Conservation (phyloP, 2,888 invertebrate genomes). For the Mellilla xanthometata region DNA sequence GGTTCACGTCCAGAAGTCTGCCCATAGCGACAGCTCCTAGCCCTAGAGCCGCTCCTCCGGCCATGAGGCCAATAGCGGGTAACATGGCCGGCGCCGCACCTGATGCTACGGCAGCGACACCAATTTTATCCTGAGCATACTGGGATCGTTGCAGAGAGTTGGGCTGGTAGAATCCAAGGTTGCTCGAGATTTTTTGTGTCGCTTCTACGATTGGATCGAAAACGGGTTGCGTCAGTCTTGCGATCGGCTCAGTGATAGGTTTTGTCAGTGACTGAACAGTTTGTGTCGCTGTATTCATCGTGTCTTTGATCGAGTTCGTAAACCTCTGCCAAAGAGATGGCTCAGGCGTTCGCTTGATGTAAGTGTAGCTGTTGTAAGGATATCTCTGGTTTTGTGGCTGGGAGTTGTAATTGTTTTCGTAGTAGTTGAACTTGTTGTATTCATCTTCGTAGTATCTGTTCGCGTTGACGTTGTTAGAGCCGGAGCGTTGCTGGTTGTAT, state of each 20-base stretch:
- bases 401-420: slow-evolving; percentile 71
- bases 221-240: slow-evolving; percentile 84
- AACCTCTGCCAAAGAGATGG: slow-evolving; percentile 89
- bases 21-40: slow-evolving; percentile 92
- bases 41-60: slow-evolving; percentile 91
- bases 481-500: slow-evolving; percentile 67
- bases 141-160: slow-evolving; percentile 70
- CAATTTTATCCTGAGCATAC: slow-evolving; percentile 85
- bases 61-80: slow-evolving; percentile 89
- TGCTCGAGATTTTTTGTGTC: slow-evolving; percentile 90
- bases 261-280: slow-evolving; percentile 86
- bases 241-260: slow-evolving; percentile 83
- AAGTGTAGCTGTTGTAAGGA: slow-evolving; percentile 84
- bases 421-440: slow-evolving; percentile 80
- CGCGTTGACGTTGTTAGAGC: slow-evolving; percentile 61
- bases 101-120: slow-evolving; percentile 81
- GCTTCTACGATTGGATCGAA: slow-evolving; percentile 90
- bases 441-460: slow-evolving; percentile 76
- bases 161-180: slow-evolving; percentile 85
- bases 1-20: slow-evolving; percentile 85
- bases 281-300: slow-evolving; percentile 87
- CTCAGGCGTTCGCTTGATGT: slow-evolving; percentile 80
- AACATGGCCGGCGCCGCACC: slow-evolving; percentile 84
- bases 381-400: slow-evolving; percentile 60
- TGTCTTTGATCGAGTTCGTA: slow-evolving; percentile 88